phyloP scores from a whole-genome alignment of 2,888 invertebrate species.

The Agrypnus murinus region DNA sequence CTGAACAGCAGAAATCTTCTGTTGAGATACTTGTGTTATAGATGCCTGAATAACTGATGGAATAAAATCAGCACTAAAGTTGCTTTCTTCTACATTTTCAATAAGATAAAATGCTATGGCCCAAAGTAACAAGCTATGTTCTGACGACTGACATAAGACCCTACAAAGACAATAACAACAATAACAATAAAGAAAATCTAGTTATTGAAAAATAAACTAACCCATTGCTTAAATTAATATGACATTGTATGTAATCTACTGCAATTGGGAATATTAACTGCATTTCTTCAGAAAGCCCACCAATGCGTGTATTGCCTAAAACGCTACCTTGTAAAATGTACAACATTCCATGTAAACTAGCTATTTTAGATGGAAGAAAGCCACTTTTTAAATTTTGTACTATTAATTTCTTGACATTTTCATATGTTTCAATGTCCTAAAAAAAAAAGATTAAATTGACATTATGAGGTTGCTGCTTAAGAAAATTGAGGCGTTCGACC shows the following conservation, averaged over 20 bases:
- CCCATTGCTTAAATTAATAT: conserved; percentile 69
- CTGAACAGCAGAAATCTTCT: conserved; percentile 71
- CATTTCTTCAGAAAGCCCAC: conserved; percentile 72
- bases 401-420: conserved; percentile 76
- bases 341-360: conserved; percentile 79
- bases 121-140: conserved; percentile 83
- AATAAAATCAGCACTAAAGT: conserved; percentile 75
- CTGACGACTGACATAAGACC: conserved; percentile 71
- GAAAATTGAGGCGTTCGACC: no score
- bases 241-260: conserved; percentile 73
- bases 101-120: conserved; percentile 84
- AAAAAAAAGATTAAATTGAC: no score
- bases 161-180: conserved; percentile 54
- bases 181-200: background rate
- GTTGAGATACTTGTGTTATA: conserved; percentile 71
- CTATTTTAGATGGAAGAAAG: conserved; percentile 77
- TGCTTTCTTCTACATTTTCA: conserved; percentile 81
- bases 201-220: conserved; percentile 57
- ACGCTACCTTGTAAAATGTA: conserved; percentile 79
- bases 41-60: conserved; percentile 76
- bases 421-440: conserved; percentile 75
- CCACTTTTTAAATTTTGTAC: conserved; percentile 77
- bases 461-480: conserved; percentile 20
- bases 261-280: conserved; percentile 72
- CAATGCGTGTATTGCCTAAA: conserved; percentile 70